phyloP scores from a whole-genome alignment of 2,888 invertebrate species.

The Cyclophora albipunctata region DNA sequence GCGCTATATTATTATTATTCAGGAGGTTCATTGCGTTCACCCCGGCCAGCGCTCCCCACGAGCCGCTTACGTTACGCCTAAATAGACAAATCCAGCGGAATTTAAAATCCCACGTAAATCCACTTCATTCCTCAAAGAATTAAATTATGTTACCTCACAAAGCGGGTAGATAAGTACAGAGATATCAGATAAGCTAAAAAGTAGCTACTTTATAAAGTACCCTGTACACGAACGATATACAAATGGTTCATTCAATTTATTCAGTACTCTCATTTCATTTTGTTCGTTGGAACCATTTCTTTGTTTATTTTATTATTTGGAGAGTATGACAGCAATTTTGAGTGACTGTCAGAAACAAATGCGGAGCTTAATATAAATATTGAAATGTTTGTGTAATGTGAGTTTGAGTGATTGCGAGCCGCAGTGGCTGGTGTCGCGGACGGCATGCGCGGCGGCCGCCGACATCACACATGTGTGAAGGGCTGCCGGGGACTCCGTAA shows the following conservation, averaged over 20 bases:
- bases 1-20: too few species aligned
- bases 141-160: slow-evolving; percentile 35
- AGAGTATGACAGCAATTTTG: not conserved
- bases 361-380: too few species aligned
- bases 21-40: slow-evolving; percentile 11
- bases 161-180: slow-evolving; percentile 29
- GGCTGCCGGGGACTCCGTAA: slow-evolving; percentile 48
- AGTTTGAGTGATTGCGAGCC: too few species aligned
- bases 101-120: slow-evolving; percentile 39
- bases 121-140: slow-evolving; percentile 34
- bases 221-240: slow-evolving; percentile 20
- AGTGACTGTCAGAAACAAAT: too few species aligned
- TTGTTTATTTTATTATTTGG: slow-evolving; percentile 6
- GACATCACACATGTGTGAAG: slow-evolving; percentile 15
- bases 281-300: slow-evolving; percentile 14
- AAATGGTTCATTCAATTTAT: slow-evolving; percentile 22
- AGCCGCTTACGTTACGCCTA: slow-evolving; percentile 35
- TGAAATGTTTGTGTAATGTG: too few species aligned
- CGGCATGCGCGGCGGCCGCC: slow-evolving; percentile 1
- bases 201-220: slow-evolving; percentile 29
- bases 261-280: slow-evolving; percentile 17
- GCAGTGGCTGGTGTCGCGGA: too few species aligned
- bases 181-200: slow-evolving; percentile 32
- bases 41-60: slow-evolving; percentile 10
- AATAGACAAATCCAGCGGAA: slow-evolving; percentile 40